phyloP scores from a whole-genome alignment of 2,113 vertebrate species.

The Anhinga rufa region DNA sequence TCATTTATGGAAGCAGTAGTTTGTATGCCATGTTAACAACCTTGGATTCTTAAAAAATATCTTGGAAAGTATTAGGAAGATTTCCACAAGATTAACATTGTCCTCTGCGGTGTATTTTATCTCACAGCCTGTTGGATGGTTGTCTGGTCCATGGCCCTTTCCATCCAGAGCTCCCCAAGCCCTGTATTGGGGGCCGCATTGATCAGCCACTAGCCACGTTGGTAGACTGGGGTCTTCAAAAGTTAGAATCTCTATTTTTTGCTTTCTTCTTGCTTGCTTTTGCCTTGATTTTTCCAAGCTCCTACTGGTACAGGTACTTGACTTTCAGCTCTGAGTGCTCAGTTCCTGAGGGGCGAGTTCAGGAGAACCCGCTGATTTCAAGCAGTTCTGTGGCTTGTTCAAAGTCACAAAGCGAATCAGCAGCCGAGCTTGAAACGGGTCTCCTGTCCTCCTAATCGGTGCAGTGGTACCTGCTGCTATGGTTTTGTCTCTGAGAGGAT shows the following conservation, averaged over 20 bases:
- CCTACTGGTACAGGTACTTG: neutral
- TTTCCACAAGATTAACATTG: neutral
- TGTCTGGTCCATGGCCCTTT: neutral
- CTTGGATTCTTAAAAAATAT: neutral
- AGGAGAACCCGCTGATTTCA: neutral
- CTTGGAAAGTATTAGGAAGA: neutral
- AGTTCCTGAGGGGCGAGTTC: neutral
- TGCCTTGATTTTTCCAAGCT: too few relatives aligned
- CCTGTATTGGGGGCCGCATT: fast-evolving
- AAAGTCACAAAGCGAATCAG: neutral
- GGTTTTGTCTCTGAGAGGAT: neutral
- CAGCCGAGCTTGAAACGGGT: neutral
- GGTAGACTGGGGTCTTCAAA: neutral
- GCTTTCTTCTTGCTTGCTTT: fast-evolving
- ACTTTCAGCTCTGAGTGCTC: neutral
- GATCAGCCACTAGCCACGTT: neutral
- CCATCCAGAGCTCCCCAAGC: neutral
- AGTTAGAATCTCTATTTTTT: neutral
- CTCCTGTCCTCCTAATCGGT: neutral
- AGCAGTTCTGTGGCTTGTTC: neutral
- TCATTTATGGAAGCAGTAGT: neutral
- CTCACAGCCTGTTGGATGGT: neutral
- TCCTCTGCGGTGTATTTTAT: neutral
- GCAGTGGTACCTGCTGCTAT: neutral
- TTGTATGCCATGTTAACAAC: neutral